Base-by-base conservation (phyloP, 2,888 invertebrate genomes). In the Elaeidobius kamerunicus region DNA sequence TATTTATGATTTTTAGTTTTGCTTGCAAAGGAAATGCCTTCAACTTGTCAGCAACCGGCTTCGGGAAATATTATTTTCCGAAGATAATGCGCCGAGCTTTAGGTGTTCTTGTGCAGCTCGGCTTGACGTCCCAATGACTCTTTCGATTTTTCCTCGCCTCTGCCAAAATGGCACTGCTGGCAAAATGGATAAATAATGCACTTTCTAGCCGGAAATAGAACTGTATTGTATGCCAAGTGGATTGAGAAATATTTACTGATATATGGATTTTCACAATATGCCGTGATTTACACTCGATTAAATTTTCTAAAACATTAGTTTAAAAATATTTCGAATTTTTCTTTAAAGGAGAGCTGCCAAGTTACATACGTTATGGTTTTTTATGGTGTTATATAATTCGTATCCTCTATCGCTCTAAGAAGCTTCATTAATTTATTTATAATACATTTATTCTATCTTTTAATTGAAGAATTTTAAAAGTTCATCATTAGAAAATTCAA, bases 131-230 rank as follows among this genome's bases (percentile, higher is more conserved):
- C 41, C 49, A 41, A 34, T 49, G 49, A 49, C 32, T 54, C 49
- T 54, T 45, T 45, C 49, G 16, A 53, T 53, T 47, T 44, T 48
- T 27, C 27, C 9, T 7, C 27, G 9, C 5, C 27, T 19, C 19
- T 45, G 54, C 49, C 54, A 54, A 49, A 49, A 44, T 19, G 48
- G 28, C 16, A 38, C 14, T 16, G 34, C 41, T 40, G 17, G 32
- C 16, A 41, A 49, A 49, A 54, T 49, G 45, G 54, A 45, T 54
- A 49, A 54, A 54, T 54, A 54, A 54, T 49, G 40, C 11, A 44
- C 48, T 43, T 28, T 39, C 40, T 34, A 32, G 40, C 11, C 17
- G 45, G 40, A 49, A 45, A 49, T 49, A 44, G 43, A 53, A 38
- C 43, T 43, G 20, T 53, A 48, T 43, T 47, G 47, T 47, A 30